Evolutionary conservation across 2,888 invertebrate species (phyloP), one percentile per base, ranked within the genome.

Genomic region (Xylophagus ater): DNA sequence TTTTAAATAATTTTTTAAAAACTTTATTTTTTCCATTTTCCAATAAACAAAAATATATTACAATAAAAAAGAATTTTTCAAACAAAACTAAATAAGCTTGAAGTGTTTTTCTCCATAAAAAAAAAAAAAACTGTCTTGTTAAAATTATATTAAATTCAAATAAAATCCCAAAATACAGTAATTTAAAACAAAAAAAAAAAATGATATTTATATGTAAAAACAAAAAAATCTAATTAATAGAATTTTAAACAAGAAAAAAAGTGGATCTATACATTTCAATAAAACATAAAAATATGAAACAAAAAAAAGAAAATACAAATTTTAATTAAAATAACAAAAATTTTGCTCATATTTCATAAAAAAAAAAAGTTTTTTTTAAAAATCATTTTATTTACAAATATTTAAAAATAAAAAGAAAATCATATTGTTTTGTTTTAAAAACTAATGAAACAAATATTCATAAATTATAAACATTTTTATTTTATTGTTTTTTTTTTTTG

Each of bases 101-200:
- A 34, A 34, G 4, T 34, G 4, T 29, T 15, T 33, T 29, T 29
- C 18, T 19, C 20, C 20, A 13, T n/a, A n/a, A n/a, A n/a, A n/a
- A n/a, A n/a, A n/a, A n/a, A n/a, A n/a, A n/a, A n/a, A n/a, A n/a
- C n/a, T n/a, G n/a, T n/a, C n/a, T n/a, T n/a, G n/a, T n/a, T n/a
- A n/a, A n/a, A n/a, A n/a, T n/a, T n/a, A n/a, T n/a, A n/a, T n/a
- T n/a, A n/a, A n/a, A n/a, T n/a, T n/a, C n/a, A 26, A 36, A 28
- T 25, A 21, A 21, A 13, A 28, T 31, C 23, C 28, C 37, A 23
- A 37, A 37, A 37, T 37, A 37, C 37, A 37, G 37, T 37, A 37
- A 37, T 37, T 37, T 37, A 31, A 31, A 31, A 30, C 29, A 37
- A 31, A 31, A 13, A 30, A 28, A 30, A 24, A 31, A 31, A 37